Percentiles rank a stretch among this genome's conserved stretches.
Conservation (phyloP, 2,888 invertebrate genomes). For the Lochmaea capreae region DNA sequence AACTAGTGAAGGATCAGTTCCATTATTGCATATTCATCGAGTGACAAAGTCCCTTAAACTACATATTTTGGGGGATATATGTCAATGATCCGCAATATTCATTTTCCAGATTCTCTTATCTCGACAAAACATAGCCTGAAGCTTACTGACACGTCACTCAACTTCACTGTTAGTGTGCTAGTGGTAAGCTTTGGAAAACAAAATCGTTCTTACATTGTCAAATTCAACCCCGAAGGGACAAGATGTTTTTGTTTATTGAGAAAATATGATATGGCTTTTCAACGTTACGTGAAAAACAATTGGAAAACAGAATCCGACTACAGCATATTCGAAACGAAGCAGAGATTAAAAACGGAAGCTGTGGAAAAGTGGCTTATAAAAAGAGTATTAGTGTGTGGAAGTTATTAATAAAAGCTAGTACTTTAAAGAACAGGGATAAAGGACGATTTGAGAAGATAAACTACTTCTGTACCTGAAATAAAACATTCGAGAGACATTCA, state of each 20-base stretch:
- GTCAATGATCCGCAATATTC: constrained; percentile 8
- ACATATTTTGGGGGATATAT: background rate
- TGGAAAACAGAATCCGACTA: background rate
- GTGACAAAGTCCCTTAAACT: background rate
- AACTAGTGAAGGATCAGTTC: background rate
- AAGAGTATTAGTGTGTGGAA: too few relatives aligned
- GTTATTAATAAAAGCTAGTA: too few relatives aligned
- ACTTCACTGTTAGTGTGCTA: constrained; percentile 32
- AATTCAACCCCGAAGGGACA: background rate
- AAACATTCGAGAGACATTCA: too few relatives aligned
- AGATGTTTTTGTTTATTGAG: background rate
- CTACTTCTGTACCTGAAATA: too few relatives aligned
- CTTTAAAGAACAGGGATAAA: too few relatives aligned
- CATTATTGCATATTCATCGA: background rate
- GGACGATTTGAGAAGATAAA: too few relatives aligned
- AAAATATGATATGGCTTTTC: background rate
- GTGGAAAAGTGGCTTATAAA: too few relatives aligned
- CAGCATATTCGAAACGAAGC: too few relatives aligned
- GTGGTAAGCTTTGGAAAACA: constrained; percentile 6
- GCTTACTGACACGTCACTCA: constrained; percentile 43
- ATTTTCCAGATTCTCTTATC: constrained; percentile 39
- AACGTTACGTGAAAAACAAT: background rate
- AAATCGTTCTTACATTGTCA: background rate
- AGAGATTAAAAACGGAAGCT: too few relatives aligned
- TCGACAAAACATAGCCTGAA: constrained; percentile 46